These are phyloP conservation scores for Drosophila melanica DNA, from an alignment of 1,140 invertebrate species.

Conservation along the genomic window DNA sequence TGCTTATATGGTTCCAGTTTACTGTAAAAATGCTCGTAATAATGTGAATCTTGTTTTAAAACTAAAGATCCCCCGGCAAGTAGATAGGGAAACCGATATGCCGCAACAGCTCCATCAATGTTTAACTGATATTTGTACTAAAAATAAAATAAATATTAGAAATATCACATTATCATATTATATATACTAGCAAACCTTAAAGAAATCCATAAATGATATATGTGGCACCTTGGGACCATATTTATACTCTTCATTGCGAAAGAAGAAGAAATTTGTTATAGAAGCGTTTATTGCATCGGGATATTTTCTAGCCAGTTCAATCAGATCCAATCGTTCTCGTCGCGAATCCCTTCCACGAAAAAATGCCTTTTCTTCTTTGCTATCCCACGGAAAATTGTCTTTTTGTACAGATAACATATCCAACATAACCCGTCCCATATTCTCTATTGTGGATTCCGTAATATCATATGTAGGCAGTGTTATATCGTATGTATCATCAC, in stretches of 20 bases:
- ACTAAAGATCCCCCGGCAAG: conserved; percentile 93
- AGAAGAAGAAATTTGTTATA: conserved; percentile 98
- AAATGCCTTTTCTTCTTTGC: conserved; percentile 91
- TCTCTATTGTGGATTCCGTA: conserved; percentile 95
- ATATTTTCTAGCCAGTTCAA: conserved; percentile 90
- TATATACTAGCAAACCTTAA: conserved; percentile 89
- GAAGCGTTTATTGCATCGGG: conserved; percentile 95
- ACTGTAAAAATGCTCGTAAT: conserved; percentile 97
- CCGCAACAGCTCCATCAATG: conserved; percentile 98
- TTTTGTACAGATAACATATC: conserved; percentile 95
- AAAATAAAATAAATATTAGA: conserved; percentile 61
- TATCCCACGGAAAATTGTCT: conserved; percentile 87
- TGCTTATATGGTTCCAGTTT: conserved; percentile 90
- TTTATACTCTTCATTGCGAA: conserved; percentile 91
- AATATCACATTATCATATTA: conserved; percentile 1
- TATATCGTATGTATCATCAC: conserved; percentile 93
- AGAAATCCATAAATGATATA: conserved; percentile 97
- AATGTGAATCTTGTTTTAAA: conserved; percentile 96
- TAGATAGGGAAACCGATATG: conserved; percentile 96
- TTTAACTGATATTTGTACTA: conserved; percentile 98
- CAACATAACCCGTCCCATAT: conserved; percentile 94
- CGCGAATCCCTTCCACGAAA: conserved; percentile 97
- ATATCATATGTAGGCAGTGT: conserved; percentile 98
- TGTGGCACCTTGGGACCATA: conserved; percentile 94
- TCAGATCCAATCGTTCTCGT: conserved; percentile 91